These are phyloP conservation scores for Enteromius trimaculatus DNA, from an alignment of 2,797 vertebrate species.

Conservation along the genomic window DNA sequence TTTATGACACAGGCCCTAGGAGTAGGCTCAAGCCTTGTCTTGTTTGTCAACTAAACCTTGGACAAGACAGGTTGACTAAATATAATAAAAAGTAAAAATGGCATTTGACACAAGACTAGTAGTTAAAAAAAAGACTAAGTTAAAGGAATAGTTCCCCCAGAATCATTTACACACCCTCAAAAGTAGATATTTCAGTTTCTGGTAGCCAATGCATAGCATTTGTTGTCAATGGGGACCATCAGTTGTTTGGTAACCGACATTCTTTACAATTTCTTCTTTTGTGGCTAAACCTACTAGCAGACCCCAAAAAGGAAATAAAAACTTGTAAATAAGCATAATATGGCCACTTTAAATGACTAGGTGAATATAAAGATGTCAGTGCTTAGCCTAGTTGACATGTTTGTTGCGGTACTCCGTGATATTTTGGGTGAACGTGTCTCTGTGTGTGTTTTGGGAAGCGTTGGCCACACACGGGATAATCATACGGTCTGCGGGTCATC, in stretches of 20 bases:
- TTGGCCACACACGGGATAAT: neutral
- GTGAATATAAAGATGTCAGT: neutral
- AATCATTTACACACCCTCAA: too few species aligned
- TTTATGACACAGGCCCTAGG: too few species aligned
- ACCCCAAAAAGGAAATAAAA: neutral
- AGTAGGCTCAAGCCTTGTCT: too few species aligned
- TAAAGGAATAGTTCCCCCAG: too few species aligned
- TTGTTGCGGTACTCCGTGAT: constrained; percentile 47
- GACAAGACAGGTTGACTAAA: neutral
- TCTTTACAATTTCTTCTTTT: neutral
- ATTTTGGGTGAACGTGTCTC: constrained; percentile 36
- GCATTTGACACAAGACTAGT: neutral
- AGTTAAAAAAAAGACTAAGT: neutral
- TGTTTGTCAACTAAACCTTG: neutral
- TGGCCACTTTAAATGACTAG: neutral
- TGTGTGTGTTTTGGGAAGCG: constrained; percentile 44
- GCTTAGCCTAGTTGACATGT: constrained; percentile 40
- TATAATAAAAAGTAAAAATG: neutral
- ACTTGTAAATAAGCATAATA: neutral
- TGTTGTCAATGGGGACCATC: neutral
- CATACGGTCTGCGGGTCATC: constrained; percentile 49
- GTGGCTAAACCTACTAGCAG: neutral
- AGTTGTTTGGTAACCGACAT: neutral
- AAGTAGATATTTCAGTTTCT: too few species aligned
- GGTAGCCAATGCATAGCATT: too few species aligned